Percentiles rank a stretch among this genome's conserved stretches.
phyloP scores from a whole-genome alignment of 2,113 vertebrate genomes.

The Perca fluviatilis region DNA sequence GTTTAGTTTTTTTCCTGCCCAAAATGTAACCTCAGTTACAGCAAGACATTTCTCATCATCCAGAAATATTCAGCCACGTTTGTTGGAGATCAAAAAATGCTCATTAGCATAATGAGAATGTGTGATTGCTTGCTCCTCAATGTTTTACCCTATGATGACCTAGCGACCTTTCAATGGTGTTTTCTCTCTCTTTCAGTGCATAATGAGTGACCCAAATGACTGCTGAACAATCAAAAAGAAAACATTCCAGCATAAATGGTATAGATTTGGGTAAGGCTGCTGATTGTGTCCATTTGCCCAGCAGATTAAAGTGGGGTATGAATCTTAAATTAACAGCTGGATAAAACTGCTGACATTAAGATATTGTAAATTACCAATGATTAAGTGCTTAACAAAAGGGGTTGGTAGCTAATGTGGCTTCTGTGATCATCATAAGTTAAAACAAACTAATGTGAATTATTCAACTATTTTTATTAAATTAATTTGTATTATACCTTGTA shows the following conservation, averaged over 20 bases:
- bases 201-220: background rate
- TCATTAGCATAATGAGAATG: background rate
- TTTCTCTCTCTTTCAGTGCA: background rate
- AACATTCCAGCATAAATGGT: background rate
- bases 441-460: background rate
- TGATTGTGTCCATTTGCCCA: background rate
- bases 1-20: background rate
- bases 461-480: background rate
- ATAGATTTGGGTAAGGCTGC: background rate
- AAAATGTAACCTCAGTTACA: background rate
- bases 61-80: background rate
- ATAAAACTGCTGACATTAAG: background rate
- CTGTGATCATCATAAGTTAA: slow-evolving; percentile 5
- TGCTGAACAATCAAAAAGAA: background rate
- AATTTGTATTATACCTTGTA: background rate
- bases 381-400: background rate
- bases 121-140: background rate
- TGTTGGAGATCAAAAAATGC: background rate
- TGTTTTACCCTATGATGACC: background rate
- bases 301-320: background rate
- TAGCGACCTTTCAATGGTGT: background rate
- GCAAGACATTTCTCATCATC: background rate
- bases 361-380: background rate
- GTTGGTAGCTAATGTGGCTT: background rate
- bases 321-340: slow-evolving; percentile 11